Base-by-base conservation (phyloP, 2,888 invertebrate genomes). In the Aricia artaxerxes region DNA sequence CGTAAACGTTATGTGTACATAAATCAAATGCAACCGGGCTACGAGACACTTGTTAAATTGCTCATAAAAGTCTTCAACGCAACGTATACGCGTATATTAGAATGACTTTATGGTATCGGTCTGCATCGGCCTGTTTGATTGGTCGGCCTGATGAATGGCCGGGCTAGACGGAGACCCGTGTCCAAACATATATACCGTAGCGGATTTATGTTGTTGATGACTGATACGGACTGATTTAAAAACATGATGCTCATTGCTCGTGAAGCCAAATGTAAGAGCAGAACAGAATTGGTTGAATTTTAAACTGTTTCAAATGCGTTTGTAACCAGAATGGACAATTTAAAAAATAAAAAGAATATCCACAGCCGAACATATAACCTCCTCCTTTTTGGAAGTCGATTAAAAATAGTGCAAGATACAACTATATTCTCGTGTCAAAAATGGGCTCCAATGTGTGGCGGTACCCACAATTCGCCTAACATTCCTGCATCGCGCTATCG, bases 41-140 rank as follows among this genome's bases (percentile, higher is more conserved):
- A 86, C 88, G 87, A 88, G 91, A 91, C 91, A 91, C 92, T 92
- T 92, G 91, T 92, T 92, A 90, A 89, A 91, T 90, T 90, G 88
- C 88, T 89, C 90, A 92, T 93, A 93, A 93, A 93, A 90, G 92
- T 92, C 92, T 86, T 87, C 85, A 87, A 88, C 86, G 87, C 88
- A 87, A 86, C 88, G 87, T 86, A 86, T 86, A 86, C 86, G 89
- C 91, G 89, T 93, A 92, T 92, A 90, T 93, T 89, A 90, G 85
- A 85, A 86, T 85, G 84, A 86, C 85, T 92, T 92, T 92, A 91
- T 88, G 84, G 87, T 86, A 83, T 81, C 83, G 84, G 84, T 85
- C 81, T 81, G 84, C 79, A 87, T 85, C 87, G 86, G 85, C 84
- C 83, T 85, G 83, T 89, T 87, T 88, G 87, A 89, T 89, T 88